These are phyloP conservation scores for Sylvia atricapilla DNA, from an alignment of 2,113 vertebrate species.

Conservation along the genomic window DNA sequence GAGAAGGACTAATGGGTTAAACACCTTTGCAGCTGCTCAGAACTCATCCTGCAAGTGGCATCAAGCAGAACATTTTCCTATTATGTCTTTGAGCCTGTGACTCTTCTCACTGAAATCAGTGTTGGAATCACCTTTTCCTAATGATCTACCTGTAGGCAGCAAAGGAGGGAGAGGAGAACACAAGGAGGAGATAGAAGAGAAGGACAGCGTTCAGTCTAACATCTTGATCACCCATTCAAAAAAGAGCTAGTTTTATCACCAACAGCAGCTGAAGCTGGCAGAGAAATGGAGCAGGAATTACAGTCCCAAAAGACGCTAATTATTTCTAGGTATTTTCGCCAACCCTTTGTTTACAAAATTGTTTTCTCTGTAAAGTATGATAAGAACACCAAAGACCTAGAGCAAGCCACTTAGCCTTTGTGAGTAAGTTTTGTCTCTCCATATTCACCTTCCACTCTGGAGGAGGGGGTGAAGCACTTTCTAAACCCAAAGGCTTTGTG, in stretches of 20 bases:
- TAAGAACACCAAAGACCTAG: background rate
- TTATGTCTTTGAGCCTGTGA: background rate
- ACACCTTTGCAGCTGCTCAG: background rate
- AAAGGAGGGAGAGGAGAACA: background rate
- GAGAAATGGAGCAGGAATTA: background rate
- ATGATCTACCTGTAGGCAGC: background rate
- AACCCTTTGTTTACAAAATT: fast-evolving
- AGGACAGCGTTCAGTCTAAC: background rate
- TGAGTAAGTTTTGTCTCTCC: background rate
- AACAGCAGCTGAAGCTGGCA: background rate
- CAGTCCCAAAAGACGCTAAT: background rate
- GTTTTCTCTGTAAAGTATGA: background rate
- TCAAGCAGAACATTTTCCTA: background rate
- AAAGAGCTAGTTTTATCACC: background rate
- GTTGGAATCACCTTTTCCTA: background rate
- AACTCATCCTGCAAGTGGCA: background rate
- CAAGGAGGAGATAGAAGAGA: background rate
- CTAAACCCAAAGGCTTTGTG: background rate
- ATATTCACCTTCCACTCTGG: background rate
- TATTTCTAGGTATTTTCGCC: background rate
- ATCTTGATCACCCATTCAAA: background rate
- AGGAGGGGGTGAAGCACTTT: background rate
- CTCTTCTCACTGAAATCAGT: background rate
- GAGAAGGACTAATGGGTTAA: background rate
- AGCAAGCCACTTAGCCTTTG: background rate